These are phyloP conservation scores for Bryconaethiops microstoma DNA, from an alignment of 2,797 vertebrate species.

Conservation along the genomic window DNA sequence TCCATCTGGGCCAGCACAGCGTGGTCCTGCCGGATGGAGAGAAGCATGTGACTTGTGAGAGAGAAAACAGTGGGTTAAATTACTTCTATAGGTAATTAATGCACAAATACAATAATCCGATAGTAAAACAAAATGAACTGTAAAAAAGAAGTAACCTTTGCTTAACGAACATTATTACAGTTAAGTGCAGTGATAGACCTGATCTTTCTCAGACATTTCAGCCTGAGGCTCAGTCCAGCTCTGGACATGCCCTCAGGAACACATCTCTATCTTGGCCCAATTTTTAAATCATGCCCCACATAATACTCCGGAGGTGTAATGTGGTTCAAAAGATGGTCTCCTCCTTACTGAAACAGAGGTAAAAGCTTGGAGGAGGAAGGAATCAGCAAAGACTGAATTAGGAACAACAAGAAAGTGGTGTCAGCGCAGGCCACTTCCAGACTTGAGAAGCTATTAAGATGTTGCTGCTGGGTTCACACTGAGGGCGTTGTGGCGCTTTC, in stretches of 20 bases:
- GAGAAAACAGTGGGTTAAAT: neutral
- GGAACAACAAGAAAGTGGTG: neutral
- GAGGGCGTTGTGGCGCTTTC: conserved; percentile 5
- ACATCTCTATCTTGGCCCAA: neutral
- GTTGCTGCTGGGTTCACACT: conserved; percentile 12
- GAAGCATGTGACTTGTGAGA: neutral
- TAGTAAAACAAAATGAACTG: neutral
- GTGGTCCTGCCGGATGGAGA: neutral
- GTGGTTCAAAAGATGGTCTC: neutral
- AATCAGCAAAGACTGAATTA: neutral
- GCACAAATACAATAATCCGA: neutral
- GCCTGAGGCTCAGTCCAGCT: neutral
- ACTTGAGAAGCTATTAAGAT: conserved; percentile 17
- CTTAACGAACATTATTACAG: neutral
- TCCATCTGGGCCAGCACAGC: neutral
- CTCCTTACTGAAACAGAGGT: neutral
- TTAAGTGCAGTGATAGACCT: neutral
- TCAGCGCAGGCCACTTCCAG: neutral
- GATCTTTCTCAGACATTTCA: neutral
- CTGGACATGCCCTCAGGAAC: conserved; percentile 3
- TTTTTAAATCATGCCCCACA: neutral
- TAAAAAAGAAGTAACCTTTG: neutral
- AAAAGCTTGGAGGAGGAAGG: neutral
- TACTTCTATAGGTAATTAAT: neutral
- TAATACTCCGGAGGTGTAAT: neutral